Conservation (phyloP, 1,140 invertebrate genomes). For the Rhagoletis pomonella region DNA sequence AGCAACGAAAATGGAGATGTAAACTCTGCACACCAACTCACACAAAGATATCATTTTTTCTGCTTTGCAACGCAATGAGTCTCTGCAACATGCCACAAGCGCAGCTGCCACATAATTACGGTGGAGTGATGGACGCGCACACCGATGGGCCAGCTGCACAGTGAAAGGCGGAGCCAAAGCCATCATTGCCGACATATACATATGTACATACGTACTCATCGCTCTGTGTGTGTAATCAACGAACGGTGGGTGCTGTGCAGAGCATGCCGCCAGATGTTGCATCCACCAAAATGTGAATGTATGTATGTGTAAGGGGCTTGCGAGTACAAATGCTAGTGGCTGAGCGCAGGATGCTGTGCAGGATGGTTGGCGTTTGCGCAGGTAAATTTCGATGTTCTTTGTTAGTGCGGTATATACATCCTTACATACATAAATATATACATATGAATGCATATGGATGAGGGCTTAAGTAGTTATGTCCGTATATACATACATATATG, state of each 20-base stretch:
- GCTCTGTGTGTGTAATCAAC: neutral
- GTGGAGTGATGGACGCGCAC: neutral
- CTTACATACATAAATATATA: neutral
- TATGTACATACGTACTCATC: neutral
- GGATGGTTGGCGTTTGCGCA: conserved; percentile 13
- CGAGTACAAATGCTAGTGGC: too few relatives aligned
- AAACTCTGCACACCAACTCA: conserved; percentile 8
- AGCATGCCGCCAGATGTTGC: conserved; percentile 26
- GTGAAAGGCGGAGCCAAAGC: conserved; percentile 30
- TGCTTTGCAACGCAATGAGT: too few relatives aligned
- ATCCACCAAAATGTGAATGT: neutral
- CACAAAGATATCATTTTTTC: neutral
- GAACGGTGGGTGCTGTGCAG: neutral
- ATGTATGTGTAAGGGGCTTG: neutral
- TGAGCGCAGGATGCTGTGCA: neutral
- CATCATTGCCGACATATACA: neutral
- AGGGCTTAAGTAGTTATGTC: neutral
- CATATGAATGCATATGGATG: neutral
- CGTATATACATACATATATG: neutral
- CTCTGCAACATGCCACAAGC: conserved; percentile 3
- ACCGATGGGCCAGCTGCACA: conserved; percentile 4
- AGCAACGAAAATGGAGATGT: conserved; percentile 36
- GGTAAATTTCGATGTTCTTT: neutral
- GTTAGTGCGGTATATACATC: neutral
- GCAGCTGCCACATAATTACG: neutral